These are phyloP conservation scores for Madoqua kirkii DNA, from an alignment of 2,113 vertebrate species.

Conservation along the genomic window DNA sequence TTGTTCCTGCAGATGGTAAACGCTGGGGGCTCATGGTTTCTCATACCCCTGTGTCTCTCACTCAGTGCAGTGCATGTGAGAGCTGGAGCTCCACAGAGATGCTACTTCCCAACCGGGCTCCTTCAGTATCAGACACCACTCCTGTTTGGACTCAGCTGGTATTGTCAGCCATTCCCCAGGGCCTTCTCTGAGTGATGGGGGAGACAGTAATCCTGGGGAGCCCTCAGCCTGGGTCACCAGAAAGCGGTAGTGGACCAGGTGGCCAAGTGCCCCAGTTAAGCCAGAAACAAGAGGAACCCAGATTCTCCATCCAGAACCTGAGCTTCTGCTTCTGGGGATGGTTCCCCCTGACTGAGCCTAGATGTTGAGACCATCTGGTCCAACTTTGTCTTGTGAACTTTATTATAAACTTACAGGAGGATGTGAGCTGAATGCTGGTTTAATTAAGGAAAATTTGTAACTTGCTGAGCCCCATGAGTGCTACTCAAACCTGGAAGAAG, in stretches of 20 bases:
- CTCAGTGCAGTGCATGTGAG: background rate
- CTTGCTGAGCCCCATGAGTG: background rate
- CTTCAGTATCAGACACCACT: background rate
- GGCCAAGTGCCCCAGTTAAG: conserved; percentile 31
- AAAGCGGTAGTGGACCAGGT: background rate
- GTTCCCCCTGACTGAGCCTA: conserved; percentile 49
- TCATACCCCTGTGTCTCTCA: background rate
- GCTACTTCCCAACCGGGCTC: background rate
- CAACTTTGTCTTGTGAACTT: conserved; percentile 51
- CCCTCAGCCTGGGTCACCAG: conserved; percentile 19
- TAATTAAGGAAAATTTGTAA: background rate
- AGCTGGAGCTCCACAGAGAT: background rate
- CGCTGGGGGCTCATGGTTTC: background rate
- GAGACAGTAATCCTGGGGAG: background rate
- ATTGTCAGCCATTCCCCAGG: conserved; percentile 23
- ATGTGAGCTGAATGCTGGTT: background rate
- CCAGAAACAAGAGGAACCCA: background rate
- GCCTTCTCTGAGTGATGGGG: conserved; percentile 32
- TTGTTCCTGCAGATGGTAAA: background rate
- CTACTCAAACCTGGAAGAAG: background rate
- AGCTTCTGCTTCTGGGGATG: conserved; percentile 29
- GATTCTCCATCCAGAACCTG: conserved; percentile 20
- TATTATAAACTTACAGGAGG: conserved; percentile 32
- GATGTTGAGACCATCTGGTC: conserved; percentile 64
- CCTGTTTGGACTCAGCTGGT: conserved; percentile 25